Evolutionary conservation across 2,888 invertebrate genomes (phyloP), one percentile per base, ranked within the genome.

Genomic region (Pristionchus exspectatus): DNA sequence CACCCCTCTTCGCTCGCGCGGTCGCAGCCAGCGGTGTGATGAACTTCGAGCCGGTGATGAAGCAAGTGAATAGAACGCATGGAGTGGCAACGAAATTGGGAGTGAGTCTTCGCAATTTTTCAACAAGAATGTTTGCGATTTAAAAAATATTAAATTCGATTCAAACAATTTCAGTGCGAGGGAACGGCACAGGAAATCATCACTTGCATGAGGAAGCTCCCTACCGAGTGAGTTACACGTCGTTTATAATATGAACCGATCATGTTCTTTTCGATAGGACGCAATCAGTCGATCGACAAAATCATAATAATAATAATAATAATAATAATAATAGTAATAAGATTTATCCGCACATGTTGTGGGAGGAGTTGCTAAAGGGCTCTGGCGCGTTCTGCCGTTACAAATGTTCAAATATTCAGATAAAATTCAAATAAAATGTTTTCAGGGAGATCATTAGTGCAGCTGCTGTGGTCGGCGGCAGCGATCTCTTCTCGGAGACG

Each of bases 101-200:
- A 14, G 83, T 83, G 44, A 44, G 77, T 24, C 38, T 5, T n/a
- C 21, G 9, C 0, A 14, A 10, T 69, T 69, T 69, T 81, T 50
- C 16, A 10, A 44, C 12, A 7, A 16, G 44, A n/a, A 74, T 12
- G 9, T 74, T n/a, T 74, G 27, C 30, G 30, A 74, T 30, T n/a
- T 9, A 12, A 30, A 9, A 30, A 74, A 7, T 33, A 74, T 33
- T 27, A 77, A 38, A 21, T 77, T 38, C 38, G 38, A 38, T 3
- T 38, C 5, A 1, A 77, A 21, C 18, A 50, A 81, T 50, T 81
- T 81, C 83, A 83, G 83, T 83, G 83, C 56, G n/a, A 54, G n/a
- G 83, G 83, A 4, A 27, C 83, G 24, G 83, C 83, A 14, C 54
- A 27, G 38, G 83, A 83, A 56, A 56, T 83, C 24, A 14, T 83